Base-by-base conservation (phyloP, 2,888 invertebrate species). In the Oasisia sp. region DNA sequence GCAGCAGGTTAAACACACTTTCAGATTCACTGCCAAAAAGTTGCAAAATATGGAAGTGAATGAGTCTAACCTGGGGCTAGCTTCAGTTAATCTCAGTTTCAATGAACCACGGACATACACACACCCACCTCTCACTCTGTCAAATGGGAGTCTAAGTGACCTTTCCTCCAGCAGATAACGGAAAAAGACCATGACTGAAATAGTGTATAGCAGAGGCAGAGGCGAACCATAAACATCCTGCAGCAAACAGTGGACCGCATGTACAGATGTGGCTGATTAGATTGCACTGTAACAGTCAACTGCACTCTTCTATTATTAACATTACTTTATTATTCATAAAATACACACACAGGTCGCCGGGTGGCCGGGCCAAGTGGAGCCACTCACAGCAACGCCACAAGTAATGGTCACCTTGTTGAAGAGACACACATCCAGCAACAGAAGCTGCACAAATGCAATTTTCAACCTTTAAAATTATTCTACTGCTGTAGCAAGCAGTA, bases 221-320 rank as follows among this genome's bases (percentile, higher is more conserved):
- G 74, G 74, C 74, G 27, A 74, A 74, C 74, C 74, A 74, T 74
- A 74, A 74, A 74, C 74, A 27, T 74, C 27, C 27, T 27, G n/a
- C 74, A 27, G 74, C 27, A 7, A 74, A 74, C 74, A 74, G 19
- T n/a, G 19, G 74, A 74, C 27, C 74, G 27, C 74, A 27, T 19
- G 74, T 74, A 74, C 74, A 74, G 27, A 74, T 74, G 74, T 74
- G 74, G n/a, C 74, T 74, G 74, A 74, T 74, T 74, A 74, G 74
- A 74, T 74, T 27, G 14, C 50, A 14, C 50, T 50, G 50, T 50
- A 50, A 74, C 19, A 74, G 27, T 74, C 27, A 7, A 4, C 27
- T 74, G 74, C 27, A 27, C 74, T 74, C 27, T 19, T 74, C 74
- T 74, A 74, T 74, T 74, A n/a, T 74, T n/a, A 74, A 74, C 74